Conservation (phyloP, 2,113 vertebrate genomes). For the Piprites chloris region DNA sequence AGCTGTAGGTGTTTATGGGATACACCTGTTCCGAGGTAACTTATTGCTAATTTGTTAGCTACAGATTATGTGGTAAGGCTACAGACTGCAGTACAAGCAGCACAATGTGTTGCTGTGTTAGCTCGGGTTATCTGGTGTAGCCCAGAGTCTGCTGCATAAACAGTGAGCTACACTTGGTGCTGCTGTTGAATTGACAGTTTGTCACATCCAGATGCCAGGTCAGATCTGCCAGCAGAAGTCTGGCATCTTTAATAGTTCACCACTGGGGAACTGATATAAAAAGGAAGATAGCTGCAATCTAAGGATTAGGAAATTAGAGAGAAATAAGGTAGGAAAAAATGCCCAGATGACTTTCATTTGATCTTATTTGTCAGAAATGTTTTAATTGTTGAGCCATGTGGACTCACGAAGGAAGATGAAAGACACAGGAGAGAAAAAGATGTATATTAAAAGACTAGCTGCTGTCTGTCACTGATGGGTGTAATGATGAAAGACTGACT, state of each 20-base stretch:
- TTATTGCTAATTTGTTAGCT: background rate
- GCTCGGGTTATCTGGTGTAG: background rate
- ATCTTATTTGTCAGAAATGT: background rate
- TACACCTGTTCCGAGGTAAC: background rate
- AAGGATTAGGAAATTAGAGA: background rate
- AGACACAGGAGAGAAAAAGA: background rate
- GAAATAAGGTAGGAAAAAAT: background rate
- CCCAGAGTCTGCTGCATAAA: background rate
- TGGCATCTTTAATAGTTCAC: constrained; percentile 14
- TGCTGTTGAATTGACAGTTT: constrained; percentile 7
- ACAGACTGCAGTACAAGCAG: background rate
- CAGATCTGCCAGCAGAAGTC: constrained; percentile 49
- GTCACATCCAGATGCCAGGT: constrained; percentile 23
- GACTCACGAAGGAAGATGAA: background rate
- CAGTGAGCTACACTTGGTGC: background rate
- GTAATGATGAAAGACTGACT: background rate
- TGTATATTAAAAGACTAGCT: background rate
- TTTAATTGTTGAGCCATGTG: background rate
- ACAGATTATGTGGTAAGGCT: background rate
- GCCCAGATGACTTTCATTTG: background rate
- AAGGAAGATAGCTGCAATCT: background rate
- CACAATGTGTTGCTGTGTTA: background rate
- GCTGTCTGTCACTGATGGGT: background rate
- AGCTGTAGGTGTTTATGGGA: background rate
- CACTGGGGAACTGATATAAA: background rate